Evolutionary conservation across 2,797 vertebrate genomes (phyloP).

Genomic region (Semaprochilodus insignis): DNA sequence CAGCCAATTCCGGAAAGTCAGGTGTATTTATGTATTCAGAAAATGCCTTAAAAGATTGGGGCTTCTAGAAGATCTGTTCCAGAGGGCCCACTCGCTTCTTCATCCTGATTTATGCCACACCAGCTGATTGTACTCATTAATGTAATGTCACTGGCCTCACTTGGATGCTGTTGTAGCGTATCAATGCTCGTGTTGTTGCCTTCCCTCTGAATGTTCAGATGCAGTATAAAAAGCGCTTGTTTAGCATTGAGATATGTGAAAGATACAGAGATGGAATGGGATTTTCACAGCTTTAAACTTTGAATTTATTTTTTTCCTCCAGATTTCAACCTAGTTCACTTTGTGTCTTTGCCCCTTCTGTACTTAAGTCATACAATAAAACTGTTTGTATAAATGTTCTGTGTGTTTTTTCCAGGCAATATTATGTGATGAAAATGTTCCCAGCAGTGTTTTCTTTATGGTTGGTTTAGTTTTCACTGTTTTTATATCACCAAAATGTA

Average conservation of each 20-base stretch:
- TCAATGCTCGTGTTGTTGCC: neutral
- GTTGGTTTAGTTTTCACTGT: neutral
- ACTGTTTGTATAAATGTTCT: slow-evolving; percentile 70
- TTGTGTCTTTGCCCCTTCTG: slow-evolving; percentile 57
- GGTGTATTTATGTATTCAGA: slow-evolving; percentile 26
- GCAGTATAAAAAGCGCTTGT: slow-evolving; percentile 54
- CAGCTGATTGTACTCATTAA: slow-evolving; percentile 20
- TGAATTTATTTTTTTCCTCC: slow-evolving; percentile 37
- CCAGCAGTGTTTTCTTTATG: neutral
- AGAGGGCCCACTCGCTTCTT: slow-evolving; percentile 15
- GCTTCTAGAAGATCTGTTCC: slow-evolving; percentile 9
- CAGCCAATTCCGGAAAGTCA: slow-evolving; percentile 26
- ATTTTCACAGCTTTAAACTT: slow-evolving; percentile 52
- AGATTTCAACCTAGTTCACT: slow-evolving; percentile 52
- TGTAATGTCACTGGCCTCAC: slow-evolving; percentile 43
- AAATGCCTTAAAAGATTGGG: slow-evolving; percentile 17
- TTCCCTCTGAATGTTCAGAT: slow-evolving; percentile 35
- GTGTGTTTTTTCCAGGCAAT: slow-evolving; percentile 11
- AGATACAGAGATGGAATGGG: slow-evolving; percentile 28
- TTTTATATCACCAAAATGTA: neutral
- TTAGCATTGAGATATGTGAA: slow-evolving; percentile 49
- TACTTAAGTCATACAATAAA: slow-evolving; percentile 77
- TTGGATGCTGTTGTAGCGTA: neutral
- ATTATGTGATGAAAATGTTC: neutral
- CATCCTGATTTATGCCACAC: slow-evolving; percentile 14